Evolutionary conservation across 2,113 vertebrate genomes (phyloP).

Genomic region (Gavialis gangeticus): DNA sequence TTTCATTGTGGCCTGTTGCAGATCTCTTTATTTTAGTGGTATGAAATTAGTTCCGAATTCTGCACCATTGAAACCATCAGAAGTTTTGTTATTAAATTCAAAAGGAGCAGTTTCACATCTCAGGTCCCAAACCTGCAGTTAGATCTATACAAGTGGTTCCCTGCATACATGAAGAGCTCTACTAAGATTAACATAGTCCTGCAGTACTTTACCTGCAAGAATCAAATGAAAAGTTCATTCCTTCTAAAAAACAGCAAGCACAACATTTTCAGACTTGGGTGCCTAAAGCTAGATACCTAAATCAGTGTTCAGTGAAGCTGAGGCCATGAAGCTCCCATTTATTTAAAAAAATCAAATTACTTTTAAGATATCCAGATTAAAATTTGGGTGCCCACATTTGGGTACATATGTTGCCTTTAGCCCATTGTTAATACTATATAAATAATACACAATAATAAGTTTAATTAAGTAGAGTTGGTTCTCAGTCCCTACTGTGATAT

Average conservation of each 20-base stretch:
- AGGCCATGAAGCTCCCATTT: not conserved
- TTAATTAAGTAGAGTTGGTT: not conserved
- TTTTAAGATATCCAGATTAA: not conserved
- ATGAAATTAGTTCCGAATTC: too few species aligned
- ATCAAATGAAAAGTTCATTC: rapidly evolving
- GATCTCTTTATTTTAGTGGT: not conserved
- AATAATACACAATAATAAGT: not conserved
- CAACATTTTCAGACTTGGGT: not conserved
- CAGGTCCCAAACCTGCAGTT: not conserved
- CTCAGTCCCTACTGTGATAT: not conserved
- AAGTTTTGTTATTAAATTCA: not conserved
- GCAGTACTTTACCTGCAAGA: rapidly evolving
- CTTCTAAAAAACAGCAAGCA: not conserved
- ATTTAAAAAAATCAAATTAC: not conserved
- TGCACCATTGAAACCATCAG: not conserved
- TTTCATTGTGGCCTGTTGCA: not conserved
- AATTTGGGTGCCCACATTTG: not conserved
- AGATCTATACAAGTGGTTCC: rapidly evolving
- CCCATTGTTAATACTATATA: not conserved
- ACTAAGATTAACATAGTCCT: not conserved
- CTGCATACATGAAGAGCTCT: not conserved
- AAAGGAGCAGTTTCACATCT: not conserved
- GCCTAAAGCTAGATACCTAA: not conserved
- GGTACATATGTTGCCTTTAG: not conserved
- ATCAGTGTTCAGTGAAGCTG: not conserved